These are phyloP conservation scores for Scylla paramamosain DNA, from an alignment of 1,140 invertebrate species.

Conservation along the genomic window DNA sequence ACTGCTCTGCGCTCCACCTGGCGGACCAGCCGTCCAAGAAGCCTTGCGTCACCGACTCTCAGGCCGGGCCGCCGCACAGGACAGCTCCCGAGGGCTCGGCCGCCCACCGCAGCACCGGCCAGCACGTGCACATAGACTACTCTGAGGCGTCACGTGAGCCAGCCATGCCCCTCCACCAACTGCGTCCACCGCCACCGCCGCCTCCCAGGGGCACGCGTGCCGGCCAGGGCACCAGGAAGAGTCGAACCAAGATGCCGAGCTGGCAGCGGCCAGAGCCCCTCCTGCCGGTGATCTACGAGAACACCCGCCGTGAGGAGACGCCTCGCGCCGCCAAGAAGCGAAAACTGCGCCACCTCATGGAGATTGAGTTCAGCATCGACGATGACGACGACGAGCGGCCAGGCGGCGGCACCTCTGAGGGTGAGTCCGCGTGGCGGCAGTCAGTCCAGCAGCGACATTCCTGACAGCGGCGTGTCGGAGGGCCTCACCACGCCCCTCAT, in stretches of 20 bases:
- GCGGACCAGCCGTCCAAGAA: constrained; percentile 65
- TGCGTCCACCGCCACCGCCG: constrained; percentile 62
- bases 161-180: constrained; percentile 59
- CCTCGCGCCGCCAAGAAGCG: constrained; percentile 66
- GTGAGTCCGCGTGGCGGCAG: constrained; percentile 57
- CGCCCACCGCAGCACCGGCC: constrained; percentile 67
- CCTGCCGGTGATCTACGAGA: constrained; percentile 72
- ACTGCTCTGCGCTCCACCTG: constrained; percentile 58
- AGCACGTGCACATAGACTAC: constrained; percentile 72
- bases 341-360: constrained; percentile 64
- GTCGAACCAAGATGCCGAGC: background rate
- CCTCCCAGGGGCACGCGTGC: constrained; percentile 6
- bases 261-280: constrained; percentile 41
- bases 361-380: constrained; percentile 68
- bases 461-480: constrained; percentile 72
- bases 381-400: constrained; percentile 56
- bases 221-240: background rate
- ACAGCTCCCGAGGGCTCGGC: background rate
- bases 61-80: constrained; percentile 2
- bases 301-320: constrained; percentile 65
- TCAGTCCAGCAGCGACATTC: constrained; percentile 71
- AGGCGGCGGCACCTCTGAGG: background rate
- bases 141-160: constrained; percentile 40
- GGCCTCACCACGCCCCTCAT: constrained; percentile 70
- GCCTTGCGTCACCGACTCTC: constrained; percentile 52